These are phyloP conservation scores for Heteromurus nitidus DNA, from an alignment of 2,888 invertebrate genomes.

Conservation along the genomic window DNA sequence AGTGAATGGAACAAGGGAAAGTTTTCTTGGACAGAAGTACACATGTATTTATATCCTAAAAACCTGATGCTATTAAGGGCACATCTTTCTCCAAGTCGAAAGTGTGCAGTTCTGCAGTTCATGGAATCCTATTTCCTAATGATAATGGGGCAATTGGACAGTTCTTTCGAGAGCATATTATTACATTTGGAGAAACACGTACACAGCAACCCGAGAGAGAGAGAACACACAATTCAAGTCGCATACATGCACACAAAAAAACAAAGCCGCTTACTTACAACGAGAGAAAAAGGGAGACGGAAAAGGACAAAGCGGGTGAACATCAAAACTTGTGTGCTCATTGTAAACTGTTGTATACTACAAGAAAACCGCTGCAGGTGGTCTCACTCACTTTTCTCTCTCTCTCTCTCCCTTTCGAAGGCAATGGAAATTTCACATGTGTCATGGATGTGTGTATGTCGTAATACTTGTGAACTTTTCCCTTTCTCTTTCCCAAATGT, in stretches of 20 bases:
- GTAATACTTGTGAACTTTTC: not conserved
- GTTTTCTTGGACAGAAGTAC: conserved; percentile 14
- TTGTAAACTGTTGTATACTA: conserved; percentile 23
- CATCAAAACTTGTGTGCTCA: conserved; percentile 43
- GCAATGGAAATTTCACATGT: conserved; percentile 24
- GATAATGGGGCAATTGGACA: conserved; percentile 54
- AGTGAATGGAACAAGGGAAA: conserved; percentile 29
- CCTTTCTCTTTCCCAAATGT: conserved; percentile 15
- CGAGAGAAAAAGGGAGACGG: not conserved
- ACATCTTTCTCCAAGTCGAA: conserved; percentile 24
- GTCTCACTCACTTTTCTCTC: conserved; percentile 35
- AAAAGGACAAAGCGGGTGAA: conserved; percentile 10
- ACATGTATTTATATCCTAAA: not conserved
- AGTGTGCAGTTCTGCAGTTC: conserved; percentile 11
- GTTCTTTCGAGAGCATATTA: conserved; percentile 20
- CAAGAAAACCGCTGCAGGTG: conserved; percentile 53
- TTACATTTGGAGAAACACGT: conserved; percentile 39
- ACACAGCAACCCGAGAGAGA: conserved; percentile 14
- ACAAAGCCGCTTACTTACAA: not conserved
- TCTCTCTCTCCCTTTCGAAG: not conserved
- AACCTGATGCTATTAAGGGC: conserved; percentile 32
- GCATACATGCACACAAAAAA: not conserved
- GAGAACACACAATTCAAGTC: not conserved
- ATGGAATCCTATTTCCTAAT: conserved; percentile 40
- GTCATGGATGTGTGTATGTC: conserved; percentile 48